Base-by-base conservation (phyloP, 2,797 vertebrate genomes). In the Simalia tracyae region DNA sequence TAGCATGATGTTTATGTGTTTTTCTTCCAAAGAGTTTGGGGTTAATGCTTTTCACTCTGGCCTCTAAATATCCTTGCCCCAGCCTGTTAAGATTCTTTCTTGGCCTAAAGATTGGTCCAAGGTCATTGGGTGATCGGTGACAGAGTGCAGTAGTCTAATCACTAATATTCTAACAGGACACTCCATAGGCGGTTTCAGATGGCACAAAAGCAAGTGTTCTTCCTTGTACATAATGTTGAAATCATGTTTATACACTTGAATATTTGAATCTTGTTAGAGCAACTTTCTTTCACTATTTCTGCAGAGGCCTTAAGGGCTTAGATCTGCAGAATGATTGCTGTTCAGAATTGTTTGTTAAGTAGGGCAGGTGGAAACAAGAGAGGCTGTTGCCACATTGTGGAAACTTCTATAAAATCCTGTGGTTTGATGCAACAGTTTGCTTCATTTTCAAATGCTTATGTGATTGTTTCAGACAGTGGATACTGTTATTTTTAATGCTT, bases 231-330 rank as follows among this genome's bases (percentile, higher is more conserved):
- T 91, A 5, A 88, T 50, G 50, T 93, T 96, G 96, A 96, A 91
- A 90, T 96, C 96, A 92, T 96, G 95, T 97, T 96, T 95, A 76
- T 94, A 94, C 95, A 95, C 85, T 36, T 57, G 92, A 87, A 59
- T 76, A 46, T 93, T 92, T 93, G 36, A 90, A 94, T 94, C 93
- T 46, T 81, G 19, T 81, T 63, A 90, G 19, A 92, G 94, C 93
- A 87, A 91, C 91, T 63, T 84, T 11, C 6, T 97, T 96, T 92
- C 96, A 95, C 96, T 89, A 1, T n/a, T 46, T 46, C 24, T 59
- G 87, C 61, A 0, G 60, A 93, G 90, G 66, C 92, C 72, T 50
- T 36, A 14, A 93, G 95, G 92, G 89, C 86, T 36, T 0, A 11
- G 31, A 42, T 64, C 68, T 76, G 28, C 63, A 1, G n/a, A 2